Evolutionary conservation across 2,113 vertebrate species (phyloP).

Genomic region (Catharus bicknelli): DNA sequence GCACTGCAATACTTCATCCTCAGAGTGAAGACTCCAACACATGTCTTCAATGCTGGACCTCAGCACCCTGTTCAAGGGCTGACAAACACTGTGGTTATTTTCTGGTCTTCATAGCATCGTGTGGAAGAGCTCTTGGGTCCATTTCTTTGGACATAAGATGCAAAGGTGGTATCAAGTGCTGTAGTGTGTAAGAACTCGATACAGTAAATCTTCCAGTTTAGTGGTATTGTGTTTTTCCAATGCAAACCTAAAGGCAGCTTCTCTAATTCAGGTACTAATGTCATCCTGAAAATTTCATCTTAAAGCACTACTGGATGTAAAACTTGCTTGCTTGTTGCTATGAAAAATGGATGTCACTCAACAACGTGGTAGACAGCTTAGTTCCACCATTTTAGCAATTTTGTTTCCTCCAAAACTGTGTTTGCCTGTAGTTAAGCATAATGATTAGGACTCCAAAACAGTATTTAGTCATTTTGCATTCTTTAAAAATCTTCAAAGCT

Average conservation of each 20-base stretch:
- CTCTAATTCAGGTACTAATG: neutral
- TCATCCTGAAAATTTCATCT: neutral
- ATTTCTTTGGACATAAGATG: neutral
- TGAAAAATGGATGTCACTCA: neutral
- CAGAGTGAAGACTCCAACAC: neutral
- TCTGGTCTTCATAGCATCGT: accelerated
- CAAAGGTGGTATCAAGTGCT: accelerated
- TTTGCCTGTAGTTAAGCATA: neutral
- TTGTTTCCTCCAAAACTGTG: neutral
- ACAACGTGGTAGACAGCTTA: neutral
- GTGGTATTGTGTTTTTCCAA: neutral
- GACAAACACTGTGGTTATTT: neutral
- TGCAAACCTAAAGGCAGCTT: neutral
- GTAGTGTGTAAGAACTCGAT: accelerated
- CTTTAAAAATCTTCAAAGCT: constrained; percentile 15
- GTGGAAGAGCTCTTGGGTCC: neutral
- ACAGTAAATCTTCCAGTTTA: neutral
- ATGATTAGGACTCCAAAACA: neutral
- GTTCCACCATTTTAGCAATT: neutral
- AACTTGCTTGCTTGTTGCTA: neutral
- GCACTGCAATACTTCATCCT: neutral
- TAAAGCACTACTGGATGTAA: neutral
- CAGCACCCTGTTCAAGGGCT: accelerated
- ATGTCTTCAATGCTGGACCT: neutral
- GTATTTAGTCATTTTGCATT: neutral